phyloP scores from a whole-genome alignment of 1,140 invertebrate genomes.

The Drosophila willistoni region DNA sequence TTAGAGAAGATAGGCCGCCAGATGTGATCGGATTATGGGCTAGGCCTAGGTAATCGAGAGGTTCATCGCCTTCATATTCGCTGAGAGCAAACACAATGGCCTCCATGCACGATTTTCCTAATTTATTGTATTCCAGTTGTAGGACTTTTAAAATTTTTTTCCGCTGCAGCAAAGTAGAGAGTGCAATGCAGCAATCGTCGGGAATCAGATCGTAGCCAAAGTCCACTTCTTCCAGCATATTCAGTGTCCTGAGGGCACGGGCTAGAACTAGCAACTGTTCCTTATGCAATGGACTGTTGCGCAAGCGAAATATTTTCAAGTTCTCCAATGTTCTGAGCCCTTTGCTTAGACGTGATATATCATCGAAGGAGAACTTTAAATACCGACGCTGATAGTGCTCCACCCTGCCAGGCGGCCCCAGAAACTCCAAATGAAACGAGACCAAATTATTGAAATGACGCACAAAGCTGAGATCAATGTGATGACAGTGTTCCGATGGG shows the following conservation, averaged over 20 bases:
- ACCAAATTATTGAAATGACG: constrained; percentile 43
- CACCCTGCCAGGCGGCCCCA: constrained; percentile 36
- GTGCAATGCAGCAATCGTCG: constrained; percentile 45
- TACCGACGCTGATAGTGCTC: constrained; percentile 19
- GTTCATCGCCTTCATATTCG: not conserved
- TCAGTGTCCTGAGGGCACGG: constrained; percentile 28
- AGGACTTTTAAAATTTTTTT: constrained; percentile 26
- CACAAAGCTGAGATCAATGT: constrained; percentile 50
- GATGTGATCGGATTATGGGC: constrained; percentile 47
- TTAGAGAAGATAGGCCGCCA: constrained; percentile 23
- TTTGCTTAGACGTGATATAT: constrained; percentile 21
- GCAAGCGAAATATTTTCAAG: constrained; percentile 40
- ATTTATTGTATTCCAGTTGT: constrained; percentile 53
- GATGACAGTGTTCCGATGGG: no score
- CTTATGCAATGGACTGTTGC: constrained; percentile 19
- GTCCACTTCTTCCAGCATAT: constrained; percentile 48
- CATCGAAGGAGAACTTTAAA: no score
- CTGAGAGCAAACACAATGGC: constrained; percentile 16
- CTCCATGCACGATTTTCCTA: constrained; percentile 24
- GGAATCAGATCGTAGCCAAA: constrained; percentile 50
- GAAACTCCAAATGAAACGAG: constrained; percentile 54
- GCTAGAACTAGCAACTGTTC: constrained; percentile 44
- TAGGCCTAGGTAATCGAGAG: constrained; percentile 56
- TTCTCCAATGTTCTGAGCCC: constrained; percentile 31
- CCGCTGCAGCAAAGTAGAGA: constrained; percentile 34